These are phyloP conservation scores for Clanis bilineata DNA, from an alignment of 2,888 invertebrate species.

Conservation along the genomic window DNA sequence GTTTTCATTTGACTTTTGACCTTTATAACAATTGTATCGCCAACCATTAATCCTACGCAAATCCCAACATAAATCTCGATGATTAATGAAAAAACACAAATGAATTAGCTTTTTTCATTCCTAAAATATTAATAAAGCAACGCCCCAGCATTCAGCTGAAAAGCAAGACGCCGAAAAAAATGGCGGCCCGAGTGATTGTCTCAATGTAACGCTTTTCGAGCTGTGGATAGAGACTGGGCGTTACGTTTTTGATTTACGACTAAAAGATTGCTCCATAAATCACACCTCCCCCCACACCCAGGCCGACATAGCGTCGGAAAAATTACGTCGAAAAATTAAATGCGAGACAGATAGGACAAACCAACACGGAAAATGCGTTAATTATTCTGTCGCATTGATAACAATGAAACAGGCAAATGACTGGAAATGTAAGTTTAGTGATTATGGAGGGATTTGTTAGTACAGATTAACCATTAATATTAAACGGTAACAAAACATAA, in stretches of 20 bases:
- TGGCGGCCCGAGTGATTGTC: conserved; percentile 40
- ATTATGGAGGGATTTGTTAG: background rate
- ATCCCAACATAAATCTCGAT: background rate
- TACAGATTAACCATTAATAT: too few species aligned
- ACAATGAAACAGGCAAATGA: conserved; percentile 31
- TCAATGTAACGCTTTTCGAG: conserved; percentile 43
- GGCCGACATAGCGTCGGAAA: conserved; percentile 47
- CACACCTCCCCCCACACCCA: conserved; percentile 40
- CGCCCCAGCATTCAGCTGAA: background rate
- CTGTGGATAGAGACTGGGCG: conserved; percentile 40
- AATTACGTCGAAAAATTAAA: conserved; percentile 51
- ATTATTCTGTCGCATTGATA: conserved; percentile 57
- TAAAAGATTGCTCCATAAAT: conserved; percentile 75
- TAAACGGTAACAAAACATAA: too few species aligned
- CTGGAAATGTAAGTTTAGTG: background rate
- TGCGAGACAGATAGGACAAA: conserved; percentile 51
- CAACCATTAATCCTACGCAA: background rate
- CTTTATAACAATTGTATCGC: background rate
- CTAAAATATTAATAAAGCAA: conserved; percentile 9
- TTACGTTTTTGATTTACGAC: conserved; percentile 71
- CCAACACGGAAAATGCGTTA: conserved; percentile 41
- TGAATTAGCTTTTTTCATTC: conserved; percentile 5
- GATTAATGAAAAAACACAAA: background rate
- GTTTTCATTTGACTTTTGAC: too few species aligned
- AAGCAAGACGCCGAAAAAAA: conserved; percentile 15